A percentile compares a stretch with the other conserved stretches of the same genome.
Evolutionary conservation across 1,140 invertebrate genomes (phyloP).

Genomic region (Drosophila jambulina): DNA sequence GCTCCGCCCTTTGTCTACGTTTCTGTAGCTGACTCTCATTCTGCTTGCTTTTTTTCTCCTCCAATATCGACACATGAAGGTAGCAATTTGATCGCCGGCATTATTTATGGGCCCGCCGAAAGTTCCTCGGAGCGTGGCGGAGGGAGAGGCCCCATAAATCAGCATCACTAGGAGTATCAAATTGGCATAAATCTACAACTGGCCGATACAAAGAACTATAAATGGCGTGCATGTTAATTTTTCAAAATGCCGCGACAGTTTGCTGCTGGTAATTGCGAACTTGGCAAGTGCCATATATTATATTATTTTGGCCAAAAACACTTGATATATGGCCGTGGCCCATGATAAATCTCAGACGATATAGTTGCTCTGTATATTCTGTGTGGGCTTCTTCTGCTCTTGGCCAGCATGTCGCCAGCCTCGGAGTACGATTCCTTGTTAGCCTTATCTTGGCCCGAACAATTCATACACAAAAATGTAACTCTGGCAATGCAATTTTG

Average conservation of each 20-base stretch:
- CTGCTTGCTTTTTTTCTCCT: neutral
- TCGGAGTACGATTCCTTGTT: slow-evolving; percentile 29
- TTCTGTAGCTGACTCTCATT: neutral
- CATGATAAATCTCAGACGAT: slow-evolving; percentile 75
- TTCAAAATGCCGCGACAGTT: slow-evolving; percentile 80
- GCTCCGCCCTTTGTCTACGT: slow-evolving; percentile 4
- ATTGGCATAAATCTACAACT: slow-evolving; percentile 74
- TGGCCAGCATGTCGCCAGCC: slow-evolving; percentile 46
- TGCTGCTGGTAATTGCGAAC: slow-evolving; percentile 73
- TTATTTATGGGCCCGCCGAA: slow-evolving; percentile 60
- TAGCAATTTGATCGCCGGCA: slow-evolving; percentile 77
- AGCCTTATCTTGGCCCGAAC: slow-evolving; percentile 48
- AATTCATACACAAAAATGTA: slow-evolving; percentile 65
- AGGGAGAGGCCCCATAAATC: slow-evolving; percentile 58
- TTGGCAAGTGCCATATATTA: slow-evolving; percentile 77
- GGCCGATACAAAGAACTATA: slow-evolving; percentile 38
- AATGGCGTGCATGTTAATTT: slow-evolving; percentile 68
- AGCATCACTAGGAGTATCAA: slow-evolving; percentile 66
- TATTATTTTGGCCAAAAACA: slow-evolving; percentile 70
- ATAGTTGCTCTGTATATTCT: slow-evolving; percentile 60
- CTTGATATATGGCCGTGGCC: slow-evolving; percentile 67
- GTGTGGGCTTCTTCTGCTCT: slow-evolving; percentile 14
- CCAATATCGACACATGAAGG: slow-evolving; percentile 63
- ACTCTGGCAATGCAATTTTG: slow-evolving; percentile 57
- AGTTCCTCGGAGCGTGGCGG: slow-evolving; percentile 36